These are phyloP conservation scores for Pemphredon lugubris DNA, from an alignment of 2,888 invertebrate genomes.

Conservation along the genomic window DNA sequence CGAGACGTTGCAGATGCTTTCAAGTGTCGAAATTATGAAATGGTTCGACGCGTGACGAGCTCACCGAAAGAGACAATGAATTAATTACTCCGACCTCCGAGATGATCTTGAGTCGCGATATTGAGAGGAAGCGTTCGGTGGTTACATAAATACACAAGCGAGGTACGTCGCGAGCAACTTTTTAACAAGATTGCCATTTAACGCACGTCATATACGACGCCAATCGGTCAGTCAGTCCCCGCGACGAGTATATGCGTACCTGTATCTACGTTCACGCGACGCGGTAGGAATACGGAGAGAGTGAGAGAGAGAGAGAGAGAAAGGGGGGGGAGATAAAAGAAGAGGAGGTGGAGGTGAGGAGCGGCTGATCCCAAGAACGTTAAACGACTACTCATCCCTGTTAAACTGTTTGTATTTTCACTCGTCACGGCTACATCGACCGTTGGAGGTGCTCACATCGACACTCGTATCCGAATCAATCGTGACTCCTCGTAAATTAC, in stretches of 20 bases:
- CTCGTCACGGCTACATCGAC: slow-evolving; percentile 76
- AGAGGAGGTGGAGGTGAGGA: slow-evolving; percentile 39
- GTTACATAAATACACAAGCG: too few relatives aligned
- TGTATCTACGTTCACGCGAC: slow-evolving; percentile 19
- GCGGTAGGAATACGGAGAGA: slow-evolving; percentile 25
- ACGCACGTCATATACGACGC: neutral
- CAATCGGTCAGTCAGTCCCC: neutral
- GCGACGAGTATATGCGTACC: neutral
- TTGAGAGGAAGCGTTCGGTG: too few relatives aligned
- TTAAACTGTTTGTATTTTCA: slow-evolving; percentile 80
- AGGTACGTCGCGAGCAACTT: too few relatives aligned
- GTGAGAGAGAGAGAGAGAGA: slow-evolving; percentile 21
- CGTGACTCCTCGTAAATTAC: slow-evolving; percentile 71
- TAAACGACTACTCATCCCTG: slow-evolving; percentile 78
- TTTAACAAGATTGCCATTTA: neutral
- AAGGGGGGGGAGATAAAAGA: slow-evolving; percentile 24
- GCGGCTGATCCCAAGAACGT: slow-evolving; percentile 67
- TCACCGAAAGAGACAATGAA: too few relatives aligned
- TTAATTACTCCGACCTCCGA: too few relatives aligned
- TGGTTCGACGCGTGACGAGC: too few relatives aligned
- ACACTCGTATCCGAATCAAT: slow-evolving; percentile 70
- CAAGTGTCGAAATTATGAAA: too few relatives aligned
- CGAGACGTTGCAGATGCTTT: too few relatives aligned
- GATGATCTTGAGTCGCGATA: too few relatives aligned
- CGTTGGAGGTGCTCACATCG: slow-evolving; percentile 74